These are phyloP conservation scores for Serinus canaria DNA, from an alignment of 2,113 vertebrate species.

Conservation along the genomic window DNA sequence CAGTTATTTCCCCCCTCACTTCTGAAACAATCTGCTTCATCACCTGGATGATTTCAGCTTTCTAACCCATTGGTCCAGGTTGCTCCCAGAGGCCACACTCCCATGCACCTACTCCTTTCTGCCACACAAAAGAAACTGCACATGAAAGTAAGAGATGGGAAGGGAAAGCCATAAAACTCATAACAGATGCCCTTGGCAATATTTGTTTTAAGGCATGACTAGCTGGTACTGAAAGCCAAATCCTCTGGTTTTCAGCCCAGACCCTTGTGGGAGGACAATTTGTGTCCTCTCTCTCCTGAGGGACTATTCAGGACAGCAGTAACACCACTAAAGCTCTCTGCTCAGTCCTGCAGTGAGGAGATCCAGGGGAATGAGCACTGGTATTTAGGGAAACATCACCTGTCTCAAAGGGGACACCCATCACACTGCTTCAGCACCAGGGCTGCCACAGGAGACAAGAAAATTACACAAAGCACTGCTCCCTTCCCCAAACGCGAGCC, in stretches of 20 bases:
- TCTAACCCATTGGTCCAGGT: neutral
- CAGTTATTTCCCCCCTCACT: neutral
- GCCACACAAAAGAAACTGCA: neutral
- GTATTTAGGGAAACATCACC: neutral
- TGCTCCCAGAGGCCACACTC: neutral
- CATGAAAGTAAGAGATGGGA: neutral
- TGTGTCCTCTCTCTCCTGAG: neutral
- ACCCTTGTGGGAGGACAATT: neutral
- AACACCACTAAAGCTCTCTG: neutral
- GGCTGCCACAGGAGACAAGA: neutral
- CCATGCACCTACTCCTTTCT: neutral
- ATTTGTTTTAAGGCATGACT: neutral
- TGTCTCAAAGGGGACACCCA: neutral
- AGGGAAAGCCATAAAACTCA: neutral
- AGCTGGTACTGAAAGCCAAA: neutral
- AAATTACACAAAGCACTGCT: neutral
- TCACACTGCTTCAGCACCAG: neutral
- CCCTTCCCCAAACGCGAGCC: neutral
- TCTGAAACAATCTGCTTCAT: neutral
- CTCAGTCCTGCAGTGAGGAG: neutral
- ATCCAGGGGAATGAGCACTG: neutral
- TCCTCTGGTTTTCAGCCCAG: neutral
- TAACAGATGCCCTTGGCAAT: neutral
- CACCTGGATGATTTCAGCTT: neutral
- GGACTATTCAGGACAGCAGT: neutral